A percentile compares a stretch with the other conserved stretches of the same genome.
phyloP scores from a whole-genome alignment of 92 coral and sea anemone genomes.

The Parazoanthus atlanticus region DNA sequence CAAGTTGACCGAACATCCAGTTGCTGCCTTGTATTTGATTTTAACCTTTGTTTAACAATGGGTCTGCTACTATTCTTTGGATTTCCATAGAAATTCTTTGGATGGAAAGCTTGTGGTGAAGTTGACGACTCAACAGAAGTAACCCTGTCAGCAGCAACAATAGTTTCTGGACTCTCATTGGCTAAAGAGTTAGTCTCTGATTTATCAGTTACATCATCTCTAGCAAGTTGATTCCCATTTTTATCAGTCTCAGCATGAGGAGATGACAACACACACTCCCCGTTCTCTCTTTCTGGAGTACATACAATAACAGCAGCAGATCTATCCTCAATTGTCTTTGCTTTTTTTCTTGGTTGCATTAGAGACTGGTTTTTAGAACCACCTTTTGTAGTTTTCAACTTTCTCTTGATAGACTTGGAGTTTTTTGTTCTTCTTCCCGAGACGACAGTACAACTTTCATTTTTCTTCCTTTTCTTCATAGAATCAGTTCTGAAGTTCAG shows the following conservation, averaged over 20 bases:
- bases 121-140: not conserved
- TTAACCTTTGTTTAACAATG: not conserved
- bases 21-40: not conserved
- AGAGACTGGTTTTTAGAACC: not conserved
- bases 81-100: slow-evolving; percentile 17
- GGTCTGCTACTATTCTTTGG: not conserved
- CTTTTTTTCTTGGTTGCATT: slow-evolving; percentile 3
- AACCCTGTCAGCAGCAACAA: not conserved
- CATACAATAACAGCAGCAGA: not conserved
- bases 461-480: not conserved
- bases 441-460: slow-evolving; percentile 23
- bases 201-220: not conserved
- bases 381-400: not conserved
- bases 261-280: not conserved
- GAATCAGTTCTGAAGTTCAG: not conserved
- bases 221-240: slow-evolving; percentile 11
- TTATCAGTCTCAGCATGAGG: not conserved
- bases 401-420: slow-evolving; percentile 10
- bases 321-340: not conserved
- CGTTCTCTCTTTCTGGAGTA: not conserved
- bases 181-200: not conserved
- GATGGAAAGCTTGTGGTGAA: slow-evolving; percentile 19
- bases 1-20: slow-evolving; percentile 57
- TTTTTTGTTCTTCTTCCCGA: not conserved
- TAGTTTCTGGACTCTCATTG: not conserved